Evolutionary conservation across 2,888 invertebrate genomes (phyloP), one percentile per base, ranked within the genome.

Genomic region (Drosophila rubida): DNA sequence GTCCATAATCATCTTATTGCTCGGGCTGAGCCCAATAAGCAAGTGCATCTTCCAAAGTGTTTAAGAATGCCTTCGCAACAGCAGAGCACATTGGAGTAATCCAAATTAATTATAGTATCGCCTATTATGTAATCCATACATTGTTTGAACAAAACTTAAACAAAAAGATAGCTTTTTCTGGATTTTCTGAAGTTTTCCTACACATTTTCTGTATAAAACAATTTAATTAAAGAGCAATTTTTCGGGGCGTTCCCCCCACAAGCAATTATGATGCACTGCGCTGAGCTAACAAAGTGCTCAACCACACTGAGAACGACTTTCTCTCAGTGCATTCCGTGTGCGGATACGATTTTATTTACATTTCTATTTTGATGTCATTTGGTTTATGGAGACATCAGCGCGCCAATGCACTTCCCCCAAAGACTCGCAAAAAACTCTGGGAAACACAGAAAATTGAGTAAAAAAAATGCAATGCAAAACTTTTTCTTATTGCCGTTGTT

Each of bases 341-440:
- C 27, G 48, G 9, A 44, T 58, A 53, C 62, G 60, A 78, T 62
- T 63, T 44, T 66, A 53, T 59, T 64, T 63, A 60, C 54, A 62
- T 61, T 68, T 67, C 42, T 54, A 50, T 65, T 74, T 59, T 70
- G 65, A 62, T 74, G 70, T 55, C 44, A 62, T 69, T 80, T 78
- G 68, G 60, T 64, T 69, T 77, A 67, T 77, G 54, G 75, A 81
- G 77, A 69, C 69, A 67, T 77, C 67, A 65, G 41, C 13, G 44
- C 30, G 27, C 39, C 19, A 16, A 6, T 22, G 22, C 7, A 22
- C 6, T 11, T 8, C 23, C 22, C 7, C 25, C 22, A 8, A 19
- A 14, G 16, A 16, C 42, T 49, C 30, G 13, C 37, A 42, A 46
- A 55, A 59, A 51, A 69, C 64, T 46, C 66, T 35, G 65, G 61